Conservation (phyloP, 2,888 invertebrate genomes). For the Polyommatus iphigenia region DNA sequence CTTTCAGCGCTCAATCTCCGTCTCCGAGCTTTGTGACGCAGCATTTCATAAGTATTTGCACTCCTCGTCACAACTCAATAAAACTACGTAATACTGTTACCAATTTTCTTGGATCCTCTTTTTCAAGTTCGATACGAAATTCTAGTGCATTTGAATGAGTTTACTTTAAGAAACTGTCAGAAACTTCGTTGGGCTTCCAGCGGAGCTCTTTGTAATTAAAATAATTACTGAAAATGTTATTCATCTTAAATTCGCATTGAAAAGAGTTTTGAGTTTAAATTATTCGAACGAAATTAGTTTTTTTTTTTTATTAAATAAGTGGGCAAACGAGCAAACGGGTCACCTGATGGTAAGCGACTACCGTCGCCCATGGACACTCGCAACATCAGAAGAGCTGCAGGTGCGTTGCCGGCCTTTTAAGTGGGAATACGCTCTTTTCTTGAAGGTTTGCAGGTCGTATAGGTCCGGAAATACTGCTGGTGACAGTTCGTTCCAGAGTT, state of each 20-base stretch:
- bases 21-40: not conserved
- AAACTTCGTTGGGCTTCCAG: not conserved
- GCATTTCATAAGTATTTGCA: not conserved
- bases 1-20: not conserved
- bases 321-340: too few species aligned
- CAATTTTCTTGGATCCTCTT: not conserved
- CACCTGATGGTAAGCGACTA: too few species aligned
- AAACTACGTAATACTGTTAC: not conserved
- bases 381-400: too few species aligned
- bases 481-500: too few species aligned
- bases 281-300: not conserved
- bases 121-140: not conserved
- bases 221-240: not conserved
- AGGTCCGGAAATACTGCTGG: too few species aligned
- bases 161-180: not conserved
- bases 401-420: too few species aligned
- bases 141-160: constrained; percentile 14
- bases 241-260: not conserved
- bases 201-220: not conserved
- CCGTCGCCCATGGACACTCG: too few species aligned
- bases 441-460: too few species aligned
- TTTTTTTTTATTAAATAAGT: too few species aligned
- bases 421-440: too few species aligned
- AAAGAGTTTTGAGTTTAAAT: not conserved
- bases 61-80: not conserved